Evolutionary conservation across 2,797 vertebrate genomes (phyloP), one percentile per base, ranked within the genome.

Genomic region (Sparidentex hasta): DNA sequence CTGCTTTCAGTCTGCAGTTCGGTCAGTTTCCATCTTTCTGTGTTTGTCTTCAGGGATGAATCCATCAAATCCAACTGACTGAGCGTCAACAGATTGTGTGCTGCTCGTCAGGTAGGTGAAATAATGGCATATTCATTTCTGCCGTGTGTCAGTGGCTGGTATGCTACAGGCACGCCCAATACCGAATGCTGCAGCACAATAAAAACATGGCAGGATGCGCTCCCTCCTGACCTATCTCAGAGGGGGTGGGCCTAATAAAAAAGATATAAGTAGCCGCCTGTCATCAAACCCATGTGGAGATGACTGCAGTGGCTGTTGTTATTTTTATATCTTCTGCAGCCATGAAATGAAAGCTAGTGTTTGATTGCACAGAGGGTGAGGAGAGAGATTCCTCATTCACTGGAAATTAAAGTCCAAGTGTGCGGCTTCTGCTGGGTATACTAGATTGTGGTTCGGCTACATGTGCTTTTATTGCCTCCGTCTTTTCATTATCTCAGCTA

Each of bases 161-260:
- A 23, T 65, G 66, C 82, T 74, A 77, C 76, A 74, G 75, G 58
- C 82, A 50, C 18, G 6, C n/a, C 63, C 63, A 43, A 48, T 12
- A 23, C 68, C 27, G 46, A 65, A 64, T 1, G 14, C 78, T 74
- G 75, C 87, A 78, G 76, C 50, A 73, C 79, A 87, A 90, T 89
- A 88, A 90, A 87, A 87, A 82, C 74, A 77, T 66, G 54, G 75
- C 81, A 69, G 81, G 76, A 81, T 68, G 80, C 41, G 11, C 54
- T 89, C 86, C 82, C 79, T 61, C 21, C 79, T 81, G 84, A 84
- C 81, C 81, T 20, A 82, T 85, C 75, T 77, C 75, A 48, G 71
- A 64, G 75, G 82, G 66, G 33, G 70, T 80, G 77, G 76, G 79
- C 63, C 82, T 85, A 88, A 92, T 93, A 92, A 91, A 91, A 89